Percentiles rank a stretch among this genome's conserved stretches.
phyloP scores from a whole-genome alignment of 2,888 invertebrate species.

The Acheta domesticus region DNA sequence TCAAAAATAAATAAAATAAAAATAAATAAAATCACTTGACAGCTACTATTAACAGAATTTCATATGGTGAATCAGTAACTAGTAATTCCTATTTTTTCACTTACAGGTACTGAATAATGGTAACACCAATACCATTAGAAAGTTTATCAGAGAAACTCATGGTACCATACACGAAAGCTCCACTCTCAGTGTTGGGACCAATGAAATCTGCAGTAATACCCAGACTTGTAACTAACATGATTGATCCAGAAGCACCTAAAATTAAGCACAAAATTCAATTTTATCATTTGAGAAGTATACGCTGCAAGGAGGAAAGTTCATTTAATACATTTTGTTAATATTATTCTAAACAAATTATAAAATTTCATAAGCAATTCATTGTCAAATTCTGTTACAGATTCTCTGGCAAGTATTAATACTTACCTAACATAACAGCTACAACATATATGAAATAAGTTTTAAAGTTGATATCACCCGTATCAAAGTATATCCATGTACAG shows the following conservation, averaged over 20 bases:
- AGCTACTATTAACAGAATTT: too few species aligned
- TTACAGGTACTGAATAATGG: conserved; percentile 74
- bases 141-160: conserved; percentile 93
- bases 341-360: background rate
- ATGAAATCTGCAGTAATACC: conserved; percentile 86
- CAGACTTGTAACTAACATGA: conserved; percentile 80
- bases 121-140: conserved; percentile 80
- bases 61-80: too few species aligned
- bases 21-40: background rate
- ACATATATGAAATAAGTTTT: conserved; percentile 49
- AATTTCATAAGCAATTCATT: background rate
- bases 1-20: too few species aligned
- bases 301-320: background rate
- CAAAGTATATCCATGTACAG: conserved; percentile 50
- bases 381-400: too few species aligned
- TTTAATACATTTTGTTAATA: background rate
- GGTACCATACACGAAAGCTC: conserved; percentile 87
- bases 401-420: conserved; percentile 26
- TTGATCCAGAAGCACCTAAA: conserved; percentile 73
- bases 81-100: conserved; percentile 42
- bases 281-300: background rate
- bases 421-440: conserved; percentile 54
- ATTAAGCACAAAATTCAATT: conserved; percentile 20
- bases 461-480: conserved; percentile 45
- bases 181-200: conserved; percentile 74